A percentile compares a stretch with the other conserved stretches of the same genome.
Conservation (phyloP, 1,140 invertebrate species). For the Drosophila murphyi region DNA sequence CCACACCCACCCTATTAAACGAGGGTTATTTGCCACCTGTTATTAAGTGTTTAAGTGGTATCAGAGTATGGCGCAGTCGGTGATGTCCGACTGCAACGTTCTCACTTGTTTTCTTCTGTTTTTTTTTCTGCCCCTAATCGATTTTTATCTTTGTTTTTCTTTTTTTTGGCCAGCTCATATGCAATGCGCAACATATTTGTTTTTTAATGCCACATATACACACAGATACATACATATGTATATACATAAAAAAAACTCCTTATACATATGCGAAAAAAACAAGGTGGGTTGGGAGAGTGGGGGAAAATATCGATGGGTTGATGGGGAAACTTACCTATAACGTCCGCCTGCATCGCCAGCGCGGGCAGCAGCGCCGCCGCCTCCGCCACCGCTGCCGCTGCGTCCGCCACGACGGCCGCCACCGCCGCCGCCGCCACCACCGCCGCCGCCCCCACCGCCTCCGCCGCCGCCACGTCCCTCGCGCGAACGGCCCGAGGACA, state of each 20-base stretch:
- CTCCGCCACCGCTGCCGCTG: slow-evolving; percentile 63
- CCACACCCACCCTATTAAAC: too few species aligned
- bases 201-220: slow-evolving; percentile 33
- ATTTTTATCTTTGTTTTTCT: slow-evolving; percentile 64
- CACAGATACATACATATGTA: slow-evolving; percentile 13
- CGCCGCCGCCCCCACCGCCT: slow-evolving; percentile 81
- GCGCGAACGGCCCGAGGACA: slow-evolving; percentile 93
- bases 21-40: too few species aligned
- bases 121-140: slow-evolving; percentile 70
- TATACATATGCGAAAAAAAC: slow-evolving; percentile 6
- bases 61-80: too few species aligned
- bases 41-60: too few species aligned
- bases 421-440: slow-evolving; percentile 58
- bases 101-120: slow-evolving; percentile 19
- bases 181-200: slow-evolving; percentile 32
- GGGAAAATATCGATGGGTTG: neutral
- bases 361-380: slow-evolving; percentile 61
- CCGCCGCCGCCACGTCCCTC: slow-evolving; percentile 88
- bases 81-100: too few species aligned
- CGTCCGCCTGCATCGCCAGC: slow-evolving; percentile 70
- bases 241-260: slow-evolving; percentile 9
- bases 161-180: slow-evolving; percentile 39
- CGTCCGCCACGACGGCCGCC: slow-evolving; percentile 48
- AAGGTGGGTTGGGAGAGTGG: neutral
- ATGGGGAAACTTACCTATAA: slow-evolving; percentile 72